A percentile compares a stretch with the other conserved stretches of the same genome.
These are phyloP conservation scores for Monopis laevigella DNA, from an alignment of 2,888 invertebrate genomes.

Conservation along the genomic window DNA sequence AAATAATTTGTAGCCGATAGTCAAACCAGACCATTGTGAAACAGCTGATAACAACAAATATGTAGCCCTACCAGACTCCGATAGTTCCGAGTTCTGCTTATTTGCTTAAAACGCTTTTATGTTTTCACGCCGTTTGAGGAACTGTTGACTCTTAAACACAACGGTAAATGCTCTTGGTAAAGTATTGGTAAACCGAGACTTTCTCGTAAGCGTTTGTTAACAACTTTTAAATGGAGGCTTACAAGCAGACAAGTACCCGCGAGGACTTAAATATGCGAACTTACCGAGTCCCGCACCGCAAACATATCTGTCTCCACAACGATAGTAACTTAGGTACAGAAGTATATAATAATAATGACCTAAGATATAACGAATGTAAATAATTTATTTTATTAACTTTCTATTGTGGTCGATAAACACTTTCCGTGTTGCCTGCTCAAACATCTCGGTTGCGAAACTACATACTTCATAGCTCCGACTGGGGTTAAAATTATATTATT, in stretches of 20 bases:
- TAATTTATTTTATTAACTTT: not conserved
- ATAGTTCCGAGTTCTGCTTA: not conserved
- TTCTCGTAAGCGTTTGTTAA: slow-evolving; percentile 4
- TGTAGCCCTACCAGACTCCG: not conserved
- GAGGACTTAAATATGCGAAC: not conserved
- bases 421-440: not conserved
- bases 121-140: slow-evolving; percentile 3
- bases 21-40: not conserved
- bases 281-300: not conserved
- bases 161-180: not conserved
- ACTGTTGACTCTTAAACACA: slow-evolving; percentile 2
- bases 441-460: not conserved
- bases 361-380: no score
- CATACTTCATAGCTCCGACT: not conserved
- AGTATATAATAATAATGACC: no score
- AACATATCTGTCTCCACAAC: not conserved
- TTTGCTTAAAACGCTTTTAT: not conserved
- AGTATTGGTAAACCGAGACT: slow-evolving; percentile 2
- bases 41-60: not conserved
- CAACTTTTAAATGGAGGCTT: not conserved
- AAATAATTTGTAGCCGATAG: not conserved
- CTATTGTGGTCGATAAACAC: not conserved
- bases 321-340: no score
- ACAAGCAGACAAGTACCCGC: not conserved
- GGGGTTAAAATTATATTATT: not conserved